These are phyloP conservation scores for Champsocephalus esox DNA, from an alignment of 2,797 vertebrate species.

Conservation along the genomic window DNA sequence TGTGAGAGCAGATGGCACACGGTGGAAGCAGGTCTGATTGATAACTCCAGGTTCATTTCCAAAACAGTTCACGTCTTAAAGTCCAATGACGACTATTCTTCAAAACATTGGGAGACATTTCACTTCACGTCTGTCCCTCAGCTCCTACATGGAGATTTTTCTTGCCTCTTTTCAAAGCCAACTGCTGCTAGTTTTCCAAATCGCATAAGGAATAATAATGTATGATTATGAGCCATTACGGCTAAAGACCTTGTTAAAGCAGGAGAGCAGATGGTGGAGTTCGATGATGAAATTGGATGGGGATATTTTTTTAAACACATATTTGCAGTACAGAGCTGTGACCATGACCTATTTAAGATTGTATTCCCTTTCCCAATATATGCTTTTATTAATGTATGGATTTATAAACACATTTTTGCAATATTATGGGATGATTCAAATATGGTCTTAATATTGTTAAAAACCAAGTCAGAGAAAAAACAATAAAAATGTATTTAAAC, in stretches of 20 bases:
- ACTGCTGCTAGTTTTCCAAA: slow-evolving; percentile 29
- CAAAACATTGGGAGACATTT: not conserved
- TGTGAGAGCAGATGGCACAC: not conserved
- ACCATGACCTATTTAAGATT: not conserved
- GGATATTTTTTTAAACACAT: too few species aligned
- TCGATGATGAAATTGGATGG: not conserved
- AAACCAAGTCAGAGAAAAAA: not conserved
- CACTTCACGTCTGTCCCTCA: not conserved
- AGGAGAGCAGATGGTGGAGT: not conserved
- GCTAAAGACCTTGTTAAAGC: slow-evolving; percentile 11
- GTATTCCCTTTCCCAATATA: not conserved
- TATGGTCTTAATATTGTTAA: not conserved
- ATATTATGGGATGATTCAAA: not conserved
- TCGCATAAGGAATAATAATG: slow-evolving; percentile 20
- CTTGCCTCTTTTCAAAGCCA: slow-evolving; percentile 9
- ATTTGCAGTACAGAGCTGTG: not conserved
- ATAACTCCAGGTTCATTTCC: slow-evolving; percentile 9
- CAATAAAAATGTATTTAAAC: slow-evolving; percentile 15
- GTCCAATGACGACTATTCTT: not conserved
- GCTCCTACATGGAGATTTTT: not conserved
- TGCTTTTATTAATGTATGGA: not conserved
- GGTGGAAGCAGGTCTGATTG: slow-evolving; percentile 10
- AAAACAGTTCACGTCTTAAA: not conserved
- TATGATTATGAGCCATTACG: slow-evolving; percentile 11
- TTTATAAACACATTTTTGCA: not conserved